These are phyloP conservation scores for Eretmochelys imbricata DNA, from an alignment of 2,113 vertebrate species.

Conservation along the genomic window DNA sequence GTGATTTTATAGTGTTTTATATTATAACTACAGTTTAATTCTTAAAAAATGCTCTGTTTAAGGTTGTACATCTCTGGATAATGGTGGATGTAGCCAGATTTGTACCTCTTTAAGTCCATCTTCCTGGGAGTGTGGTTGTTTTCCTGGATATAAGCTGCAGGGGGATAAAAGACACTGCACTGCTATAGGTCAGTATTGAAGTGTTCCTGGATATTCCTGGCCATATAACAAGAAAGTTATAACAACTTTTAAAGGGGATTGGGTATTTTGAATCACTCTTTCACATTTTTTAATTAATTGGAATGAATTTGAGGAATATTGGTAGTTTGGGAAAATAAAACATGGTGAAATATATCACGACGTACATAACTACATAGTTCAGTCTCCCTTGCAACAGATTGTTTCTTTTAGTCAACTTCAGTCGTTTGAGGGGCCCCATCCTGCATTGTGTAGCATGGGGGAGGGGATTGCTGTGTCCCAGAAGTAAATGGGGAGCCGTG, in stretches of 20 bases:
- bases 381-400: neutral
- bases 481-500: neutral
- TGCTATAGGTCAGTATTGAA: slow-evolving; percentile 82
- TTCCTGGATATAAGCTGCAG: slow-evolving; percentile 88
- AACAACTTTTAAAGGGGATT: neutral
- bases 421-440: neutral
- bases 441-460: fast-evolving
- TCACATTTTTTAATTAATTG: neutral
- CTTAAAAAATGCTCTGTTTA: slow-evolving; percentile 56
- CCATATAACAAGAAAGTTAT: neutral
- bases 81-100: slow-evolving; percentile 91
- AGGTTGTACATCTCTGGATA: slow-evolving; percentile 91
- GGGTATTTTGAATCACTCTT: neutral
- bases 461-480: neutral
- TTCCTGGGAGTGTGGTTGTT: slow-evolving; percentile 89
- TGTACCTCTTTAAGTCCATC: slow-evolving; percentile 80
- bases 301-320: neutral
- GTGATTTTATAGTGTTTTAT: slow-evolving; percentile 11
- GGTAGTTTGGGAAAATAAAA: neutral
- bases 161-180: slow-evolving; percentile 84
- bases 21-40: neutral
- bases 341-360: neutral
- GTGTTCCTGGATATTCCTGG: neutral
- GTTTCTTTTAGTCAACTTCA: neutral
- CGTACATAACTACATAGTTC: neutral